Base-by-base conservation (phyloP, 92 coral and sea anemone species). In the Palythoa grandiflora region DNA sequence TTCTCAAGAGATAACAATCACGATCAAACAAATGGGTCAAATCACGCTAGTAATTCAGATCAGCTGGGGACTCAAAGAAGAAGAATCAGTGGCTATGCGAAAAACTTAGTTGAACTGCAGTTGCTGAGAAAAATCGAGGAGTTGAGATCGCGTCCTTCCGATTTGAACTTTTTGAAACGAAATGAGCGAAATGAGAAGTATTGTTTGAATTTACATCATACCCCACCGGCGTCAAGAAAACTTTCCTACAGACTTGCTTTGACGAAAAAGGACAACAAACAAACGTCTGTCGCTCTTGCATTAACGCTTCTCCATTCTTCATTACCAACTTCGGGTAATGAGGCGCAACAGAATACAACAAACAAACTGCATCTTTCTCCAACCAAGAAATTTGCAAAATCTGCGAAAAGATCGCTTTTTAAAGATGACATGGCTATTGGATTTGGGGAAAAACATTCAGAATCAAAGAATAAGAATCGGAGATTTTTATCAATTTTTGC, bases 401-500 rank as follows among this genome's bases (percentile, higher is more conserved):
- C 84, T 10, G 93, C 89, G 6, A 80, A 94, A 28, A 88, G 92
- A 12, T 87, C 92, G 5, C 90, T 91, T 21, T 95, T 95, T 66
- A 91, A 93, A 83, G 98, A 95, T 76, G 98, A 95, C 83, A 91
- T 95, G 94, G 92, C 93, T 2, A 87, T 92, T 38, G 91, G 88
- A 3, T 37, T 91, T 17, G 60, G 59, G 7, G 91, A 50, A 65
- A 52, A 79, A 11, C 87, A 91, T 77, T 89, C 92, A 68, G 90
- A 79, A 10, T 93, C 98, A 3, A 93, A 93, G 88, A 92, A 86
- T 35, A 94, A 91, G 77, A 78, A 89, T 35, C 80, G 89, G 19
- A 73, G 98, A 52, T 87, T 93, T 84, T 93, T 90, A 91, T 89
- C 98, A 71, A 93, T 93, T 79, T 77, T 95, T 59, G 88, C 87